Percentiles rank a stretch among this genome's conserved stretches.
Evolutionary conservation across 2,113 vertebrate genomes (phyloP).

Genomic region (Melanocharis versteri): DNA sequence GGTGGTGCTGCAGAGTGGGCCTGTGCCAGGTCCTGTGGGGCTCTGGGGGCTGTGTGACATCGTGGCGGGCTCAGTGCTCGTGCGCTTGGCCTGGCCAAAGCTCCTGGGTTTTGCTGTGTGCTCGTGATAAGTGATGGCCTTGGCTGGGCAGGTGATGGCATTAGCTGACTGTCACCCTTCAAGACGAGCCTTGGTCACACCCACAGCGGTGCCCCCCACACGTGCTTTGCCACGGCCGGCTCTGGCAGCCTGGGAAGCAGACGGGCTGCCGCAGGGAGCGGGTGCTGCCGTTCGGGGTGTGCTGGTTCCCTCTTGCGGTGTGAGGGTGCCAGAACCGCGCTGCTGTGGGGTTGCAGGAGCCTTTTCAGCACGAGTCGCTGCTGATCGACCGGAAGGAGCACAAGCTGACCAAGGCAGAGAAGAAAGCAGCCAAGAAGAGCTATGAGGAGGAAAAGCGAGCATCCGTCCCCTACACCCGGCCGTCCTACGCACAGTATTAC

Average conservation of each 20-base stretch:
- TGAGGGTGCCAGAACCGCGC: neutral
- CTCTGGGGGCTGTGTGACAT: neutral
- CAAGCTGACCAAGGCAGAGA: slow-evolving; percentile 97
- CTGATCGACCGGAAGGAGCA: slow-evolving; percentile 95
- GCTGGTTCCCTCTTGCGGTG: slow-evolving; percentile 31
- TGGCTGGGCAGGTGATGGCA: neutral
- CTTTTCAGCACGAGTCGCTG: slow-evolving; percentile 96
- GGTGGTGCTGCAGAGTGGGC: neutral
- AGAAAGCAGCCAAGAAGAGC: slow-evolving; percentile 96
- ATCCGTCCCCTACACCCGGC: slow-evolving; percentile 92
- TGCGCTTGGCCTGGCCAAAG: neutral
- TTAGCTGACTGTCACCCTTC: neutral
- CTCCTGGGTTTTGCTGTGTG: neutral
- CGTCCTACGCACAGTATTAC: slow-evolving; percentile 97
- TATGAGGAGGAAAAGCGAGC: slow-evolving; percentile 98
- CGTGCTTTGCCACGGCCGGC: fast-evolving
- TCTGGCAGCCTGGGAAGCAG: neutral
- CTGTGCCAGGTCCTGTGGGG: neutral
- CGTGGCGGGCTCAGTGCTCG: fast-evolving
- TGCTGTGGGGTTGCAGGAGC: slow-evolving; percentile 77
- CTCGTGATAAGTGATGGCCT: neutral
- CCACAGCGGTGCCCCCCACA: fast-evolving
- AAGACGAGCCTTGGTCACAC: neutral
- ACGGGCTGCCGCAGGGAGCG: neutral
- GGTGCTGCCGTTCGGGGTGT: neutral